A percentile compares a stretch with the other conserved stretches of the same genome.
These are phyloP conservation scores for Thunnus albacares DNA, from an alignment of 2,797 vertebrate genomes.

Conservation along the genomic window DNA sequence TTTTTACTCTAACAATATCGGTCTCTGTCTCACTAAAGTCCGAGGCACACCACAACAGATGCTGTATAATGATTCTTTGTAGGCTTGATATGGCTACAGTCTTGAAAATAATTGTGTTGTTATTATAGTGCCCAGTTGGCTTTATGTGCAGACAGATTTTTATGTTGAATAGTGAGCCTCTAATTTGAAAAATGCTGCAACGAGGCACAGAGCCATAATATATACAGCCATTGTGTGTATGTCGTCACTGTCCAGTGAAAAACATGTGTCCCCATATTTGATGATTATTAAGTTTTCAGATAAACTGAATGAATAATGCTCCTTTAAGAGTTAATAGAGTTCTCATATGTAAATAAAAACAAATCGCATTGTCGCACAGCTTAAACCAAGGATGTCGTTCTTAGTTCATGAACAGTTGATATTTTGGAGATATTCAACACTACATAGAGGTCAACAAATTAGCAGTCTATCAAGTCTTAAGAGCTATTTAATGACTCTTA, in stretches of 20 bases:
- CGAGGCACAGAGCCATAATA: background rate
- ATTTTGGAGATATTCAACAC: background rate
- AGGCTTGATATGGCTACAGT: conserved; percentile 1
- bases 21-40: background rate
- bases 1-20: background rate
- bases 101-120: conserved; percentile 1
- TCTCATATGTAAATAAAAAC: background rate
- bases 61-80: background rate
- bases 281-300: background rate
- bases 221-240: background rate
- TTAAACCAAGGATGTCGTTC: background rate
- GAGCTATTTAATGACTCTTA: conserved; percentile 25
- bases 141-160: background rate
- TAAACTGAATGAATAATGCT: background rate
- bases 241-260: background rate
- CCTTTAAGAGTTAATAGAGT: background rate
- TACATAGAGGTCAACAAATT: conserved; percentile 14
- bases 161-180: background rate
- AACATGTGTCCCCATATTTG: background rate
- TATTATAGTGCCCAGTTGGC: background rate
- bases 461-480: conserved; percentile 6
- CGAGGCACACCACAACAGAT: conserved; percentile 3
- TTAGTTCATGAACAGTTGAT: background rate
- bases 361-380: background rate
- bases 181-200: conserved; percentile 11